Conservation (phyloP, 2,113 vertebrate genomes). For the Hystrix brachyura region DNA sequence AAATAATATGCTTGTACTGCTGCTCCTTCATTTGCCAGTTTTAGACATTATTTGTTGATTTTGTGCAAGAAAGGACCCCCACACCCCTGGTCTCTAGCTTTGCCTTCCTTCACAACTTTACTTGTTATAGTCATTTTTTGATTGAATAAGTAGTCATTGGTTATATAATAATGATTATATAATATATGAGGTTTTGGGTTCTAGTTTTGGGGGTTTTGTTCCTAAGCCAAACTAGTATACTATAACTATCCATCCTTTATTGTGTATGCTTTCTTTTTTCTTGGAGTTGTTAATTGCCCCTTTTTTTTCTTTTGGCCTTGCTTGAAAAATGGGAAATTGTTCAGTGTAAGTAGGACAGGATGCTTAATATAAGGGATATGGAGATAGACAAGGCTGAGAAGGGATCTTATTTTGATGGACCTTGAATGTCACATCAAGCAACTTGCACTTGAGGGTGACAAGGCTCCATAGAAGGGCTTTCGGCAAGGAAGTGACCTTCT, state of each 20-base stretch:
- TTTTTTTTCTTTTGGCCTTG: not conserved
- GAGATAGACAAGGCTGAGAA: not conserved
- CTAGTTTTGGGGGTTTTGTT: not conserved
- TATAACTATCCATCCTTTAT: not conserved
- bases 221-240: not conserved
- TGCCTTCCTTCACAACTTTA: not conserved
- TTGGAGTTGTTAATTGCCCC: constrained; percentile 9
- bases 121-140: constrained; percentile 31
- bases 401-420: not conserved
- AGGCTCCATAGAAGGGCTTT: not conserved
- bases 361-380: not conserved
- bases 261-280: not conserved
- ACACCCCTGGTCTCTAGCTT: not conserved
- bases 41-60: not conserved
- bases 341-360: not conserved
- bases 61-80: not conserved
- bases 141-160: not conserved
- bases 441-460: not conserved
- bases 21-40: not conserved
- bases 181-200: not conserved
- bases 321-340: constrained; percentile 18
- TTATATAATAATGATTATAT: constrained; percentile 15
- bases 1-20: not conserved
- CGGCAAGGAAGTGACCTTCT: constrained; percentile 48
- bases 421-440: not conserved